phyloP scores from a whole-genome alignment of 2,113 vertebrate species.

The Cephalopholis sonnerati region DNA sequence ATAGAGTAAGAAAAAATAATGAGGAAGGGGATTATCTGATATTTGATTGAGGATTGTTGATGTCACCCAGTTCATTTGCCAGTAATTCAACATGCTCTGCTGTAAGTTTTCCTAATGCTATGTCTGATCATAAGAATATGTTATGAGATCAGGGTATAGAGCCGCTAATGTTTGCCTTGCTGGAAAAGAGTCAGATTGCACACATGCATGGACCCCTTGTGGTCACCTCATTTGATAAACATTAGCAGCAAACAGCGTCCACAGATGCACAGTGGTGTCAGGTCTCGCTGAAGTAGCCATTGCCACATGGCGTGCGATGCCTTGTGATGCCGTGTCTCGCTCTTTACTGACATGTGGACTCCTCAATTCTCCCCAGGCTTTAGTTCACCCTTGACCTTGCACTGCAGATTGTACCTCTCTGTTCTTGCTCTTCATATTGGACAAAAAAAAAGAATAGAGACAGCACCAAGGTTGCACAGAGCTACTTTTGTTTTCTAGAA shows the following conservation, averaged over 20 bases:
- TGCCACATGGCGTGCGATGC: constrained; percentile 20
- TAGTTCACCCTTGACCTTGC: constrained; percentile 31
- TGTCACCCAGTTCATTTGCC: constrained; percentile 36
- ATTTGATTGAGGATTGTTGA: constrained; percentile 52
- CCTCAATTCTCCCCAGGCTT: constrained; percentile 12
- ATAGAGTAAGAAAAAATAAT: constrained; percentile 37
- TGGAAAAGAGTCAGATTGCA: constrained; percentile 12
- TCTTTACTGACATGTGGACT: constrained; percentile 27
- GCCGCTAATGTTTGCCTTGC: constrained; percentile 24
- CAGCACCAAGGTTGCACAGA: constrained; percentile 21
- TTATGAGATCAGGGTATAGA: constrained; percentile 13
- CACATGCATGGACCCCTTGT: background rate
- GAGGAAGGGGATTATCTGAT: constrained; percentile 55
- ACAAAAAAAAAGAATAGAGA: background rate
- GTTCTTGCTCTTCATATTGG: constrained; percentile 18
- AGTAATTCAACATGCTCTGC: constrained; percentile 3
- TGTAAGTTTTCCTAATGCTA: constrained; percentile 28
- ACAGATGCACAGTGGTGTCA: constrained; percentile 37
- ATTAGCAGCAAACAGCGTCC: constrained; percentile 23
- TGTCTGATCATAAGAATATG: constrained; percentile 27
- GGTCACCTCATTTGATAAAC: constrained; percentile 38
- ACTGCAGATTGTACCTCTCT: constrained; percentile 14
- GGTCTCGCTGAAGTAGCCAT: constrained; percentile 4
- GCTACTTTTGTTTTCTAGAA: constrained; percentile 31
- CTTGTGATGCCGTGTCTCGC: background rate